phyloP scores from a whole-genome alignment of 2,113 vertebrate species.

The Otus sunia region DNA sequence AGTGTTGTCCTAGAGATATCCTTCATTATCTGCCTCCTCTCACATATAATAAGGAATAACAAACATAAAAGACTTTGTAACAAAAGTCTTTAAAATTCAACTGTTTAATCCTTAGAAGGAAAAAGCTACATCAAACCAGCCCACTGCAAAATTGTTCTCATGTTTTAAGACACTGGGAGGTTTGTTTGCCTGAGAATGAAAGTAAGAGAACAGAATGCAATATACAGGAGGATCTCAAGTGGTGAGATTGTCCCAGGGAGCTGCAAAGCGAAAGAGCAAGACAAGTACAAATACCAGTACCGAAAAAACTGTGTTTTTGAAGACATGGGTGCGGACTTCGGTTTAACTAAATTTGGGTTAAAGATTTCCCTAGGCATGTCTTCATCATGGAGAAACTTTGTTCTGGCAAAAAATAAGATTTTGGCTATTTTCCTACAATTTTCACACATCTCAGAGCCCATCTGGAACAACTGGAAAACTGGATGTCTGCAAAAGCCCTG shows the following conservation, averaged over 20 bases:
- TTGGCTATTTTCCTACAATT: not conserved
- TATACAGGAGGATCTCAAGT: not conserved
- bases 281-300: not conserved
- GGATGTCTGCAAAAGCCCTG: not conserved
- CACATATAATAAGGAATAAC: not conserved
- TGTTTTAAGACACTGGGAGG: not conserved
- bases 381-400: conserved; percentile 23
- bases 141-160: not conserved
- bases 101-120: not conserved
- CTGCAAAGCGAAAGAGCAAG: not conserved
- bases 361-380: conserved; percentile 11
- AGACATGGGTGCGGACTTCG: not conserved
- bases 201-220: not conserved
- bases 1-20: not conserved
- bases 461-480: not conserved
- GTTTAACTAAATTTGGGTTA: not conserved
- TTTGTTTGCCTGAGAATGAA: not conserved
- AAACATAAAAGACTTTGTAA: not conserved
- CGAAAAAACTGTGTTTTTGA: not conserved
- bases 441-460: not conserved
- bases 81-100: not conserved
- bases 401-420: not conserved
- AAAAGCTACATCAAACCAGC: not conserved
- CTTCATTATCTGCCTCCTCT: not conserved
- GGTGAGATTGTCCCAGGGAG: not conserved